A percentile compares a stretch with the other conserved stretches of the same genome.
Conservation (phyloP, 2,113 vertebrate species). For the Prietella phreatophila region DNA sequence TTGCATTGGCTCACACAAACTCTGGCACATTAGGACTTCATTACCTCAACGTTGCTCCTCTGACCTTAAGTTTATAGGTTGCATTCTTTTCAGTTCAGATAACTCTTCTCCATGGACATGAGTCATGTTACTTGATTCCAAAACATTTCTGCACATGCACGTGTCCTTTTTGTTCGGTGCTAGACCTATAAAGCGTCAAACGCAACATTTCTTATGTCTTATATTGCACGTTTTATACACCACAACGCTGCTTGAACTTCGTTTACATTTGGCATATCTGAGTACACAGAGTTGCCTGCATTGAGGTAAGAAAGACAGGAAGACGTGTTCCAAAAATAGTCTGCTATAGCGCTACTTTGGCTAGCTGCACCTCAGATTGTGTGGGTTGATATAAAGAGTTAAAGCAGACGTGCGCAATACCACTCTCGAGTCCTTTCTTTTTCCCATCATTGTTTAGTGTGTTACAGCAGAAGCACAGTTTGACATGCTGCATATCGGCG, state of each 20-base stretch:
- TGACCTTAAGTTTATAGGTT: not conserved
- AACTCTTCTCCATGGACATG: not conserved
- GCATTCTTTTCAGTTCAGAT: not conserved
- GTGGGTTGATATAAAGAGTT: slow-evolving; percentile 44
- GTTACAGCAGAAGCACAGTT: slow-evolving; percentile 30
- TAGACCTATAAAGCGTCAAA: not conserved
- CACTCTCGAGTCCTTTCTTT: slow-evolving; percentile 33
- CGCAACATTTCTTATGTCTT: not conserved
- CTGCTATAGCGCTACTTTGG: slow-evolving; percentile 20
- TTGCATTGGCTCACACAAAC: not conserved
- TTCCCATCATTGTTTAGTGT: slow-evolving; percentile 4
- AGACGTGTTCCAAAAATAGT: slow-evolving; percentile 51
- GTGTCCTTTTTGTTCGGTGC: not conserved
- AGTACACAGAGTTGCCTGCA: slow-evolving; percentile 24
- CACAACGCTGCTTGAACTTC: not conserved
- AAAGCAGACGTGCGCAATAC: slow-evolving; percentile 16
- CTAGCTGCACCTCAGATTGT: slow-evolving; percentile 40
- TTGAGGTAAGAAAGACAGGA: slow-evolving; percentile 47
- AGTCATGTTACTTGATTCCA: not conserved
- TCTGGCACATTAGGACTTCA: not conserved
- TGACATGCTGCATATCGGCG: slow-evolving; percentile 27
- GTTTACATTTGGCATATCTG: slow-evolving; percentile 18
- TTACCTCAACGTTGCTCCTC: not conserved
- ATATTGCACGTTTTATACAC: not conserved
- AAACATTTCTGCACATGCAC: not conserved